Evolutionary conservation across 2,113 vertebrate species (phyloP).

Genomic region (Sialia sialis): DNA sequence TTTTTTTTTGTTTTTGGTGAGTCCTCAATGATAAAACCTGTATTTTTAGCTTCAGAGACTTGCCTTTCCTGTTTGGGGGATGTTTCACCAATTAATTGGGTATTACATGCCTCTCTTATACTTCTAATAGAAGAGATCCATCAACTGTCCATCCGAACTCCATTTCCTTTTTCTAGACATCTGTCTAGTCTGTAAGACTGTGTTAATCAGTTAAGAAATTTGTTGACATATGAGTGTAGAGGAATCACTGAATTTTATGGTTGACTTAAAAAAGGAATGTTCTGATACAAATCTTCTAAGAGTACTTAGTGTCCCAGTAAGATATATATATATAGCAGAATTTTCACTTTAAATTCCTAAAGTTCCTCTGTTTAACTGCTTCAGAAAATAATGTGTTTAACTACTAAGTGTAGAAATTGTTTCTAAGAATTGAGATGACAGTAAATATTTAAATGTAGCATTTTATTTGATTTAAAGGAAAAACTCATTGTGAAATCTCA

Average conservation of each 20-base stretch:
- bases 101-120: background rate
- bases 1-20: background rate
- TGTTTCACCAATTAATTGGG: background rate
- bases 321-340: background rate
- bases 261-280: background rate
- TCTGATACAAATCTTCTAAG: background rate
- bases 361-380: background rate
- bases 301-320: background rate
- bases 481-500: background rate
- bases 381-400: background rate
- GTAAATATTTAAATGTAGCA: background rate
- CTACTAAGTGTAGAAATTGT: background rate
- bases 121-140: background rate
- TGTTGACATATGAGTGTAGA: background rate
- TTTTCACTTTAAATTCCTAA: background rate
- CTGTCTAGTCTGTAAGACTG: background rate
- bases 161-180: background rate
- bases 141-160: background rate
- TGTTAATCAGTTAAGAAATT: background rate
- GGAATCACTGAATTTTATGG: background rate
- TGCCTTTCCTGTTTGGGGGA: rapidly evolving
- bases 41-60: background rate
- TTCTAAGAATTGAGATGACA: background rate
- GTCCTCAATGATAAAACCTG: background rate
- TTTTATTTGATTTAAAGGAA: background rate